A percentile compares a stretch with the other conserved stretches of the same genome.
Conservation (phyloP, 2,797 vertebrate species). For the Chaenodraco wilsoni region DNA sequence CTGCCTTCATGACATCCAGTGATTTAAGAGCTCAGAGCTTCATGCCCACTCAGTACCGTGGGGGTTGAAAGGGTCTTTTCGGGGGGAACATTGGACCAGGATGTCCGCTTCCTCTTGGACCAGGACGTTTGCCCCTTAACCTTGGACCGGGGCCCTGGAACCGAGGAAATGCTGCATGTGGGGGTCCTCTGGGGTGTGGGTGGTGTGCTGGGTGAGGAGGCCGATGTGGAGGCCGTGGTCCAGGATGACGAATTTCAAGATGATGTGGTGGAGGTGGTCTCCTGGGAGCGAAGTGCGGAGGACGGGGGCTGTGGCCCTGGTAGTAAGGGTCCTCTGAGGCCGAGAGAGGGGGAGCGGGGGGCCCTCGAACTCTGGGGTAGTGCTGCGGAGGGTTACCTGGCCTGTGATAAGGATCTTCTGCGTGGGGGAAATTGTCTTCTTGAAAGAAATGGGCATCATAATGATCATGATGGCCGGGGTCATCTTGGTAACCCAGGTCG, state of each 20-base stretch:
- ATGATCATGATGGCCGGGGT: conserved; percentile 44
- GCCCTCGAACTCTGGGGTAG: conserved; percentile 73
- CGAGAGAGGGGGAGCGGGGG: conserved; percentile 65
- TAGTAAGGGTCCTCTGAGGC: conserved; percentile 75
- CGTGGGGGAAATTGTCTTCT: conserved; percentile 63
- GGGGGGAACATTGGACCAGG: conserved; percentile 87
- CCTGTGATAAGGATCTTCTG: conserved; percentile 63
- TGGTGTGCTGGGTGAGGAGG: conserved; percentile 68
- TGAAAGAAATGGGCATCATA: conserved; percentile 64
- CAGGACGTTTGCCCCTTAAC: conserved; percentile 87
- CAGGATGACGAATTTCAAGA: conserved; percentile 73
- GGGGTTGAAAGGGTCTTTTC: conserved; percentile 92
- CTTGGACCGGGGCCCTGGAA: conserved; percentile 80
- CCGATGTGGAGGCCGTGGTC: conserved; percentile 66
- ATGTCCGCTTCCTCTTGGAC: conserved; percentile 80
- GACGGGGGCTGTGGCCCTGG: conserved; percentile 70
- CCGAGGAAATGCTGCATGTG: conserved; percentile 75
- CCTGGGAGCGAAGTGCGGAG: conserved; percentile 62
- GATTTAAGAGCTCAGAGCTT: conserved; percentile 33
- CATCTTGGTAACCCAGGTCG: conserved; percentile 58
- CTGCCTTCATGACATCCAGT: conserved; percentile 9
- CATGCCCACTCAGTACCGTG: conserved; percentile 86
- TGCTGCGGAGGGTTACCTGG: conserved; percentile 64
- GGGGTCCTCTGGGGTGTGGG: conserved; percentile 68
- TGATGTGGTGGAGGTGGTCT: conserved; percentile 58